Percentiles rank a stretch among this genome's conserved stretches.
Conservation (phyloP, 2,888 invertebrate species). For the Leptinotarsa rubiginosa region DNA sequence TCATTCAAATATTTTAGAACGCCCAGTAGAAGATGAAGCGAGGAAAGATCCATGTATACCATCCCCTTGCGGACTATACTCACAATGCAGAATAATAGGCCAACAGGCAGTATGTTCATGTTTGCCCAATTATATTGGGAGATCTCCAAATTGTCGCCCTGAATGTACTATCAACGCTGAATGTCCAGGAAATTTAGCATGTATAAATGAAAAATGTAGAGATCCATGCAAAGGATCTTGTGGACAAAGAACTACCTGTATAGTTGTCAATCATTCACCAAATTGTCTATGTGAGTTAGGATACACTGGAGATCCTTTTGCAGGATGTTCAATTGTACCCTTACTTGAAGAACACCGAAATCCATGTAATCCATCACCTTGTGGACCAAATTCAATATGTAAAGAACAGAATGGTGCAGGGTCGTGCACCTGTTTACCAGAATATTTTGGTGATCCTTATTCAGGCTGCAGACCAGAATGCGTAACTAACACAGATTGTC, state of each 20-base stretch:
- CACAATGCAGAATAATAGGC: slow-evolving; percentile 82
- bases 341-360: slow-evolving; percentile 71
- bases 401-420: slow-evolving; percentile 86
- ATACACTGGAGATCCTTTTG: slow-evolving; percentile 88
- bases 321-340: slow-evolving; percentile 71
- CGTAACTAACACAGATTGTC: slow-evolving; percentile 85
- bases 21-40: slow-evolving; percentile 67
- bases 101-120: slow-evolving; percentile 86
- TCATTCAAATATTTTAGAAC: slow-evolving; percentile 66
- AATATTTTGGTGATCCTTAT: slow-evolving; percentile 90
- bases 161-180: slow-evolving; percentile 88
- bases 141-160: slow-evolving; percentile 87
- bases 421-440: slow-evolving; percentile 83
- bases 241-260: slow-evolving; percentile 81
- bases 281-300: slow-evolving; percentile 84
- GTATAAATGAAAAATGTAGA: slow-evolving; percentile 82
- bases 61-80: slow-evolving; percentile 87
- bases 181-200: slow-evolving; percentile 86
- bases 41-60: slow-evolving; percentile 82
- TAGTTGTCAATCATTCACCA: slow-evolving; percentile 86
- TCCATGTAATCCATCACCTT: slow-evolving; percentile 88
- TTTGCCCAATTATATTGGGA: slow-evolving; percentile 81
- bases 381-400: slow-evolving; percentile 87
- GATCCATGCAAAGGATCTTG: slow-evolving; percentile 90
- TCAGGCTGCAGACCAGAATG: slow-evolving; percentile 88